Base-by-base conservation (phyloP, 1,140 invertebrate genomes). In the Drosophila repletoides region DNA sequence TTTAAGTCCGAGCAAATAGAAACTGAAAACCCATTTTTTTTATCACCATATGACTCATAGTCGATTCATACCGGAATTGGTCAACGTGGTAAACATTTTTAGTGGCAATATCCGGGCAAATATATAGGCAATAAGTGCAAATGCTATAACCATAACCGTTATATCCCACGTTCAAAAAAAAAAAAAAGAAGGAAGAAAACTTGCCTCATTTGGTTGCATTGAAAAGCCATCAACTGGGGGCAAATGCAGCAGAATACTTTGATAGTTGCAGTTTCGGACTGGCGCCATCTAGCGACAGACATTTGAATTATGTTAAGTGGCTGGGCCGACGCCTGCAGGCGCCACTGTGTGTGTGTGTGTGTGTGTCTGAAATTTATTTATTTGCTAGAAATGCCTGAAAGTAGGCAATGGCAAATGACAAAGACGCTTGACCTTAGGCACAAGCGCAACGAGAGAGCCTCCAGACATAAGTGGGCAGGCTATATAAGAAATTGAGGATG, bases 381-480 rank as follows among this genome's bases (percentile, higher is more conserved):
- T 65, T 84, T 79, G 74, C 71, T 55, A 19, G 33, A 48, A 77
- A 59, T 84, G 74, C 52, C 66, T 45, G 22, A 56, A 74, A 74
- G 56, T 58, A 58, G 68, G 43, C 60, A 79, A 75, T 65, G 71
- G 59, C 36, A 38, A 56, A 71, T 55, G 76, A 80, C 76, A 80
- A 81, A 81, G 76, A 80, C 76, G 79, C 80, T 84, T 84, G 79
- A 84, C 79, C 79, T 84, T 79, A 84, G 49, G 70, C 66, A 5
- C 40, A 29, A 61, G 60, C 69, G 38, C 68, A 71, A 52, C 71
- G 46, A 56, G 75, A 53, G 53, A 72, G 69, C 67, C 65, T 56
- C 56, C 58, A 80, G 75, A 55, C 76, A 65, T 22, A 17, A 14
- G 19, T 9, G 15, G 29, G 22, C 9, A 38, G 24, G 24, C 5